Evolutionary conservation across 1,140 invertebrate species (phyloP), one percentile per base, ranked within the genome.

Genomic region (Camponotus floridanus): DNA sequence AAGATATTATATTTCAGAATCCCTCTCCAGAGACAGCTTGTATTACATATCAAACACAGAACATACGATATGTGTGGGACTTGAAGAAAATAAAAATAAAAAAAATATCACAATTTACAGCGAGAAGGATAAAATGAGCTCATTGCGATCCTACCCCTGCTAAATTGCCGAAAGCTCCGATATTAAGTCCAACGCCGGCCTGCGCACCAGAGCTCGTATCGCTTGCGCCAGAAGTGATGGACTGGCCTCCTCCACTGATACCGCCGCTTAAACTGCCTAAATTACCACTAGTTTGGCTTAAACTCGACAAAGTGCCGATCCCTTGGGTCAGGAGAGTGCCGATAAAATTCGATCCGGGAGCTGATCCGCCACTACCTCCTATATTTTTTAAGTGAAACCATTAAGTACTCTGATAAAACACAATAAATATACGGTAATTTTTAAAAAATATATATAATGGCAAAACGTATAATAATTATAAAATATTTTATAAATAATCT

Each of bases 91-190:
- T 51, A 42, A 21, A 59, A 65, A 65, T 26, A 26, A 48, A 42
- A 42, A n/a, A 26, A 5, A 76, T 33, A 26, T 57, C 15, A 57
- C 13, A 81, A 6, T 68, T 68, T 51, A 39, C 1, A 65, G 3
- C 42, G 7, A 86, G 13, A 61, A 11, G 57, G 11, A 51, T 21
- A 13, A 84, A 68, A 83, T 64, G 83, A 68, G 76, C 87, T 94
- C 83, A 93, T 87, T 92, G 91, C 73, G 87, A 91, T 91, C 94
- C 92, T 94, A 95, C 94, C 94, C 93, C 94, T 78, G 87, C 92
- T 83, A 92, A 15, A 78, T 92, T 92, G 64, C 87, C 92, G 83
- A 89, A 92, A 51, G 86, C 87, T 78, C 92, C 92, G 39, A 91
- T 61, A 68, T 89, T 88, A 64, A 88, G 36, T 45, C 95, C 95